A percentile compares a stretch with the other conserved stretches of the same genome.
These are phyloP conservation scores for Tetrapedia diversipes DNA, from an alignment of 2,888 invertebrate species.

Conservation along the genomic window DNA sequence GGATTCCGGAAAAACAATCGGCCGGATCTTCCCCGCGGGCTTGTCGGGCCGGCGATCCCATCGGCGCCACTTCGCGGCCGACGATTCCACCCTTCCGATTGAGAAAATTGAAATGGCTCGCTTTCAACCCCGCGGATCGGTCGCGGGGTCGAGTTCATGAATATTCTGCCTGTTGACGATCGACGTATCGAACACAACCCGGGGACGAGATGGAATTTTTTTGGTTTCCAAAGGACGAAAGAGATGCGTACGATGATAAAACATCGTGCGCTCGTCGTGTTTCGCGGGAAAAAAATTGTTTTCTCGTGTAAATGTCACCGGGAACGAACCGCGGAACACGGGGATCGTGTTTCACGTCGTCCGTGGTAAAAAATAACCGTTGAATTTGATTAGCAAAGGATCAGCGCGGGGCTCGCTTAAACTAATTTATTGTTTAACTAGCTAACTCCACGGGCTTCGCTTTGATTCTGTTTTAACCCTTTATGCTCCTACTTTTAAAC, in stretches of 20 bases:
- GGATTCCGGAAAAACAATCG: conserved; percentile 56
- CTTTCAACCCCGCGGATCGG: conserved; percentile 19
- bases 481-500: too few species aligned
- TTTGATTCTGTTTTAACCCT: too few species aligned
- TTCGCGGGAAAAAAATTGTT: background rate
- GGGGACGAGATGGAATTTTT: background rate
- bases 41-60: conserved; percentile 45
- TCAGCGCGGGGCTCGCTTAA: too few species aligned
- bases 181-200: too few species aligned
- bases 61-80: conserved; percentile 40
- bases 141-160: conserved; percentile 14
- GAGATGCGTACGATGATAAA: background rate
- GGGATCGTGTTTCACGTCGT: too few species aligned
- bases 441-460: too few species aligned
- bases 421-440: too few species aligned
- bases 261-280: background rate
- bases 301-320: too few species aligned
- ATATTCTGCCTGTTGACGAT: conserved; percentile 12
- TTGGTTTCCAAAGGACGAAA: background rate
- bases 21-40: conserved; percentile 48
- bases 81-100: conserved; percentile 49
- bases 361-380: too few species aligned
- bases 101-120: conserved; percentile 51
- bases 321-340: too few species aligned
- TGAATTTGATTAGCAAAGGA: too few species aligned